Conservation (phyloP, 1,140 invertebrate species). For the Papilio dardanus region DNA sequence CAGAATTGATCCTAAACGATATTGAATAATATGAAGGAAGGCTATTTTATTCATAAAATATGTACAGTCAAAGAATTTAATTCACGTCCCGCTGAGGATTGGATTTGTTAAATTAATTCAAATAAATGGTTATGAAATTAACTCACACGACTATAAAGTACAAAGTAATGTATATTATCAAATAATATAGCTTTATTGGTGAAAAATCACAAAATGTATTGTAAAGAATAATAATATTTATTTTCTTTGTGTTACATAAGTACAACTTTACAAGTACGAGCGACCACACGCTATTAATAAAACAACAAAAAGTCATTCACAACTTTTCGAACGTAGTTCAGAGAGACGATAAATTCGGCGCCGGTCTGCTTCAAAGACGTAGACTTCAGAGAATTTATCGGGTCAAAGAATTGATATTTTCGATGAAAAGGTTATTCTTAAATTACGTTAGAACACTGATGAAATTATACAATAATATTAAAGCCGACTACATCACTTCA, state of each 20-base stretch:
- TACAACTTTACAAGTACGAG: not conserved
- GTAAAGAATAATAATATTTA: not conserved
- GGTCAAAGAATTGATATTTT: not conserved
- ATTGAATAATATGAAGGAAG: not conserved
- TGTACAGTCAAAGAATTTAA: not conserved
- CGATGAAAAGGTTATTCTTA: not conserved
- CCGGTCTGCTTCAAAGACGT: conserved; percentile 15
- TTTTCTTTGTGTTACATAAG: not conserved
- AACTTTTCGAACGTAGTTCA: conserved; percentile 4
- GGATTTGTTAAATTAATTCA: not conserved
- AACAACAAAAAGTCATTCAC: conserved; percentile 19
- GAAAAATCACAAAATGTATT: not conserved
- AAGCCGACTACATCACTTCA: no score
- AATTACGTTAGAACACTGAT: not conserved
- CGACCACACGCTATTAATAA: conserved; percentile 12
- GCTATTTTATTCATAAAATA: not conserved
- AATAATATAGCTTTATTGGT: not conserved
- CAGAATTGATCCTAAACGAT: not conserved
- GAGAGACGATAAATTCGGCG: conserved; percentile 14
- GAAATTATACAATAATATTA: no score
- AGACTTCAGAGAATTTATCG: conserved; percentile 2
- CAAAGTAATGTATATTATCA: not conserved
- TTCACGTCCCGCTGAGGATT: not conserved
- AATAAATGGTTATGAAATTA: not conserved
- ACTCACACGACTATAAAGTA: not conserved